phyloP scores from a whole-genome alignment of 2,888 invertebrate species.

The Spisula subtruncata region DNA sequence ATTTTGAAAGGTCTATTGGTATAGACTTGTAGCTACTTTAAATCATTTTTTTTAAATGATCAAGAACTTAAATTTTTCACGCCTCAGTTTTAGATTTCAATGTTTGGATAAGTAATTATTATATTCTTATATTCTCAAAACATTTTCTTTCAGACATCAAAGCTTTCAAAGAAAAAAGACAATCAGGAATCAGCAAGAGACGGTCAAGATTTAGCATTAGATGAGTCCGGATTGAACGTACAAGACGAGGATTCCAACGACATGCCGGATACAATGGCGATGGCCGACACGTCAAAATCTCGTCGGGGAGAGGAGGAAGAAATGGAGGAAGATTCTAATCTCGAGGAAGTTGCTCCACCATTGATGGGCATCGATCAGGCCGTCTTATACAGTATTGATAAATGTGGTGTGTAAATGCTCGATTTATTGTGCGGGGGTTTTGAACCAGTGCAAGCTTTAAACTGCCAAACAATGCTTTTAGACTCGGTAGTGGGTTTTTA shows the following conservation, averaged over 20 bases:
- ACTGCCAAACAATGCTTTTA: too few relatives aligned
- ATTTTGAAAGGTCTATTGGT: too few relatives aligned
- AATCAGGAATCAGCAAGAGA: slow-evolving; percentile 76
- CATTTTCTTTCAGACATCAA: slow-evolving; percentile 59
- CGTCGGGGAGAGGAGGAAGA: slow-evolving; percentile 86
- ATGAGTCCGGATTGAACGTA: slow-evolving; percentile 81
- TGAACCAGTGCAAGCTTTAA: too few relatives aligned
- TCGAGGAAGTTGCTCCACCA: slow-evolving; percentile 87
- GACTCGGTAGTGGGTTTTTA: too few relatives aligned
- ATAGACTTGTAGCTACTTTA: too few relatives aligned
- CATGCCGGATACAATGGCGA: slow-evolving; percentile 78
- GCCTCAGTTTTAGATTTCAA: too few relatives aligned
- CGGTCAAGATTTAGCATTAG: slow-evolving; percentile 80
- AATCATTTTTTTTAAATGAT: too few relatives aligned
- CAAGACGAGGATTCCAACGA: slow-evolving; percentile 89
- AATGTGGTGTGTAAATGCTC: slow-evolving; percentile 91
- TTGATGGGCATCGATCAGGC: slow-evolving; percentile 96
- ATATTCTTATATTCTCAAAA: too few relatives aligned
- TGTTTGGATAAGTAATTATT: too few relatives aligned
- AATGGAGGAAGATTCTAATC: slow-evolving; percentile 80
- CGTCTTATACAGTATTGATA: slow-evolving; percentile 96
- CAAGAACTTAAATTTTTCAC: too few relatives aligned
- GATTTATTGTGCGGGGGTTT: too few relatives aligned
- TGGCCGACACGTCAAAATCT: slow-evolving; percentile 71
- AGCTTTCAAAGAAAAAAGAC: slow-evolving; percentile 79